phyloP scores from a whole-genome alignment of 2,797 vertebrate species.

The Muscicapa comitata region DNA sequence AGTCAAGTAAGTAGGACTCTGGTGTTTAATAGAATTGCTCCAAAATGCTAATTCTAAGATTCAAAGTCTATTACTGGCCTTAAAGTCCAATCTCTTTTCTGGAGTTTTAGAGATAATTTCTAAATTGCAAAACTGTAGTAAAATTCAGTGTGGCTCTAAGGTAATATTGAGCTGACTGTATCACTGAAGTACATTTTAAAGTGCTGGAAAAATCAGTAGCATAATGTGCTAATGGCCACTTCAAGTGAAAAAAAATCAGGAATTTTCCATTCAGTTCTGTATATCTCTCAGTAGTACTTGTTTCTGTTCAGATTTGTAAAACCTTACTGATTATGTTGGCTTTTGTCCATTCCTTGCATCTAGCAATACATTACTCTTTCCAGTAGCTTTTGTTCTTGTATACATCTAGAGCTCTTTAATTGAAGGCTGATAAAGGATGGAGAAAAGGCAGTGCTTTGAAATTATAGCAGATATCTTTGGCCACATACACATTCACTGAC shows the following conservation, averaged over 20 bases:
- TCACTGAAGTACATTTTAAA: background rate
- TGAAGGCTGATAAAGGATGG: background rate
- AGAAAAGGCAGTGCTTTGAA: background rate
- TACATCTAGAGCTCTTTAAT: background rate
- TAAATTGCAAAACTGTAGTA: background rate
- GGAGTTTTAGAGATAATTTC: background rate
- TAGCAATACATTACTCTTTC: background rate
- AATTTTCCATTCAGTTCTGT: background rate
- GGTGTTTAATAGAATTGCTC: background rate
- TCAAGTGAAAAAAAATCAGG: rapidly evolving
- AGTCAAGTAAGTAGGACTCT: background rate
- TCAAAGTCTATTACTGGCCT: background rate
- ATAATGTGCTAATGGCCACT: background rate
- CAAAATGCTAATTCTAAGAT: background rate
- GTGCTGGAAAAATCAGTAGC: background rate
- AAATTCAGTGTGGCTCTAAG: background rate
- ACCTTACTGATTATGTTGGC: background rate
- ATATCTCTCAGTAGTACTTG: background rate
- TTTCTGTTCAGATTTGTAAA: background rate
- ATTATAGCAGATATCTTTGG: background rate
- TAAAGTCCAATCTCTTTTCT: background rate
- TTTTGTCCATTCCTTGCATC: background rate
- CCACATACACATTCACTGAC: rapidly evolving
- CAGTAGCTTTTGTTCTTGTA: background rate
- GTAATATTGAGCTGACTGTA: background rate